These are phyloP conservation scores for Hippocampus comes DNA, from an alignment of 2,113 vertebrate genomes.

Conservation along the genomic window DNA sequence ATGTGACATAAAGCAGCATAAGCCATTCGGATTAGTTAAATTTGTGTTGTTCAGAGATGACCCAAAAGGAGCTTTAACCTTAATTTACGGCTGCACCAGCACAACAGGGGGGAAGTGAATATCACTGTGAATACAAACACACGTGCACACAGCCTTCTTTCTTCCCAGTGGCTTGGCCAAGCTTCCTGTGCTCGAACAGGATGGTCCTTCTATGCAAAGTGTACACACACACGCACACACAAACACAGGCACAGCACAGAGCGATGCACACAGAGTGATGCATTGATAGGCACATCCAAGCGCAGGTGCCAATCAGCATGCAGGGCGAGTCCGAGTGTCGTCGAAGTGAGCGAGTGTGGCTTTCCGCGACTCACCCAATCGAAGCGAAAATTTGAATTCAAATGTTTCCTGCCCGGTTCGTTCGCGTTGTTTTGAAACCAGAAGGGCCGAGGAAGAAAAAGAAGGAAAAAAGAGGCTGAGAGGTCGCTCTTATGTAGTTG, in stretches of 20 bases:
- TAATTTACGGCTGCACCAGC: constrained; percentile 39
- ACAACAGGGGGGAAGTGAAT: constrained; percentile 29
- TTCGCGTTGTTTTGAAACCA: constrained; percentile 27
- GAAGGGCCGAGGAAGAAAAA: background rate
- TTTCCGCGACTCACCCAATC: background rate
- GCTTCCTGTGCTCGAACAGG: constrained; percentile 65
- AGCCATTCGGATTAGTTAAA: background rate
- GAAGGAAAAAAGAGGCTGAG: background rate
- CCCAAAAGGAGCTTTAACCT: constrained; percentile 16
- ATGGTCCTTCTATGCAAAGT: constrained; percentile 53
- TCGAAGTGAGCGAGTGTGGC: constrained; percentile 19
- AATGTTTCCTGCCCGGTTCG: constrained; percentile 21
- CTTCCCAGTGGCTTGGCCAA: constrained; percentile 40
- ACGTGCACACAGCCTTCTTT: constrained; percentile 53
- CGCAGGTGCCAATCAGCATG: constrained; percentile 70
- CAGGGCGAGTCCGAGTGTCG: constrained; percentile 51
- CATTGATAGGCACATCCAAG: constrained; percentile 56
- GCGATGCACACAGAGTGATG: constrained; percentile 40
- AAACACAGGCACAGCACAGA: constrained; percentile 25
- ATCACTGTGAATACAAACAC: constrained; percentile 19
- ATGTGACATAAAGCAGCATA: background rate
- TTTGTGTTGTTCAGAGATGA: constrained; percentile 20
- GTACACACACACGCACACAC: constrained; percentile 8
- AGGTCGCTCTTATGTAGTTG: constrained; percentile 16
- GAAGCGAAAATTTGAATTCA: background rate